phyloP scores from a whole-genome alignment of 2,888 invertebrate genomes.

The Minunthozetes semirufus region DNA sequence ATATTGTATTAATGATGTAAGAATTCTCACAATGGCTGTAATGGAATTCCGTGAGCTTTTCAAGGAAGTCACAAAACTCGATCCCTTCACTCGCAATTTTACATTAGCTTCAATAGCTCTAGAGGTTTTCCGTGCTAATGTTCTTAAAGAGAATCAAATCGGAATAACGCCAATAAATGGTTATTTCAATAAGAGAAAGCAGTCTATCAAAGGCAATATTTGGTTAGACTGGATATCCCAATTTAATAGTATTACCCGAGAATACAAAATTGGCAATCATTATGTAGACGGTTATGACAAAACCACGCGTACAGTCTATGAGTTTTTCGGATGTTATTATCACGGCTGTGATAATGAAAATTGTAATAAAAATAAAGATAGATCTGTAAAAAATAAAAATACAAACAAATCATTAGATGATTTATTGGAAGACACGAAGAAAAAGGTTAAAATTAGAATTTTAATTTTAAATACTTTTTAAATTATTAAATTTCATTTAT shows the following conservation, averaged over 20 bases:
- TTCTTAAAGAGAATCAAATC: neutral
- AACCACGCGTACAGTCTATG: neutral
- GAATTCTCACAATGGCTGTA: too few relatives aligned
- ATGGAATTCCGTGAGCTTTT: neutral
- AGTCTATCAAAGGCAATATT: neutral
- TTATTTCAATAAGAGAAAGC: neutral
- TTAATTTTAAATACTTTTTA: neutral
- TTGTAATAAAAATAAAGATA: neutral
- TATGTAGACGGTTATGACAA: neutral
- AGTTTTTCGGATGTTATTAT: neutral
- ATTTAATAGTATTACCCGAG: too few relatives aligned
- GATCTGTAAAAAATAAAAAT: neutral
- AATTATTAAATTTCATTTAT: too few relatives aligned
- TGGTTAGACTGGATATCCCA: neutral
- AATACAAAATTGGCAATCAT: neutral
- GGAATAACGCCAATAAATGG: neutral
- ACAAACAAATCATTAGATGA: neutral
- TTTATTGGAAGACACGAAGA: neutral
- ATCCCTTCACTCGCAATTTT: neutral
- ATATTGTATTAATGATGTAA: too few relatives aligned
- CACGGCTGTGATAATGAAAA: neutral
- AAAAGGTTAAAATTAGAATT: neutral
- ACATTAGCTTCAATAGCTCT: neutral
- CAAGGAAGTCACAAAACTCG: neutral
- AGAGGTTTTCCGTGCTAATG: neutral